A percentile compares a stretch with the other conserved stretches of the same genome.
Evolutionary conservation across 2,113 vertebrate genomes (phyloP).

Genomic region (Myxocyprinus asiaticus): DNA sequence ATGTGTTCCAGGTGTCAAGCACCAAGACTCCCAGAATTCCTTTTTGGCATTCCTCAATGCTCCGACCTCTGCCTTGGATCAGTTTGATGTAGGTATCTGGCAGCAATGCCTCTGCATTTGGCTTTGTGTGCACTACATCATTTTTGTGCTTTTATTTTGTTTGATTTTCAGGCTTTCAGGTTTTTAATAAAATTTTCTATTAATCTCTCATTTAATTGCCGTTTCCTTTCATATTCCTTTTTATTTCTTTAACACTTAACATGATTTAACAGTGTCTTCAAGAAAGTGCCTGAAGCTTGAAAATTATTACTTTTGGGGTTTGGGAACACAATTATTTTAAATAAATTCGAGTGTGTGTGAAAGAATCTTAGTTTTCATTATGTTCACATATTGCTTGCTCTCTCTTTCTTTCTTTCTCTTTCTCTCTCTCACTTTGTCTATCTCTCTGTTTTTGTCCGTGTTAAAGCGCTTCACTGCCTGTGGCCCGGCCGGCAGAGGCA

Average conservation of each 20-base stretch:
- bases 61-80: constrained; percentile 92
- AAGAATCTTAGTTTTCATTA: background rate
- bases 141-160: too few species aligned
- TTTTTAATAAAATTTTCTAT: too few species aligned
- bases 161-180: too few species aligned
- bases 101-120: background rate
- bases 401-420: background rate
- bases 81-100: constrained; percentile 89
- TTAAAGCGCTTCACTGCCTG: constrained; percentile 91
- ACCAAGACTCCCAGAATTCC: constrained; percentile 98
- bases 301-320: too few species aligned
- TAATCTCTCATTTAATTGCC: too few species aligned
- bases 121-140: background rate
- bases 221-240: too few species aligned
- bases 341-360: background rate
- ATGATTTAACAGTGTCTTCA: too few species aligned
- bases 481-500: constrained; percentile 94
- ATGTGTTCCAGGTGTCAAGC: constrained; percentile 88
- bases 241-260: too few species aligned
- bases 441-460: constrained; percentile 36
- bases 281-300: too few species aligned
- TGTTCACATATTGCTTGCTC: background rate
- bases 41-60: constrained; percentile 98
- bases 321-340: too few species aligned
- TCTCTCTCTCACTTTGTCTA: background rate